Base-by-base conservation (phyloP, 2,888 invertebrate species). In the Timandra comae region DNA sequence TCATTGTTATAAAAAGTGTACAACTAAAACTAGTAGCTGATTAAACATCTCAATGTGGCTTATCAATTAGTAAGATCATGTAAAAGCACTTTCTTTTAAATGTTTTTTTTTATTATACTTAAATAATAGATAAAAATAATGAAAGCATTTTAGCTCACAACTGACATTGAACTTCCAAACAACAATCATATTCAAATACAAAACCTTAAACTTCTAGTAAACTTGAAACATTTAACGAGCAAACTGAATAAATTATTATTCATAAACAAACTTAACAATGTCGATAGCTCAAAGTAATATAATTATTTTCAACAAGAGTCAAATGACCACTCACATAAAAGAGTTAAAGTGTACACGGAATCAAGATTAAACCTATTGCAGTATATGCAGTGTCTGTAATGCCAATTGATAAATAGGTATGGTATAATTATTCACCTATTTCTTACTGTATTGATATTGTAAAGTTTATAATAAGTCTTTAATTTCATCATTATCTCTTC, bases 261-360 rank as follows among this genome's bases (percentile, higher is more conserved):
- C 81, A 75, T 78, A 84, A 84, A 82, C 85, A 85, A 85, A 85
- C 84, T 84, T 85, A 85, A 85, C 85, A 84, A 85, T 82, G 79
- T 79, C 60, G 75, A 82, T 78, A 85, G 85, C 82, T 82, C 82
- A 85, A 84, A 82, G 73, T 75, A 85, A 84, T 81, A 79, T 69
- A 82, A 81, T 77, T 32, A 77, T 76, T 77, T 80, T 79, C 58
- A 82, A 82, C 81, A 81, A 80, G 67, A 76, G 72, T 79, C 64
- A 66, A 74, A 65, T 64, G 66, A 71, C 76, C 73, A 72, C 70
- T 73, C 71, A 66, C 56, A 51, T 59, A 41, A 16, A 16, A 62
- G 44, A 56, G 55, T 61, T 61, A 64, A 52, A 62, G 58, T 65
- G 67, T 72, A 68, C 64, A 69, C 56, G 59, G 58, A 60, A 63